phyloP scores from a whole-genome alignment of 1,140 invertebrate species.

The Aethina tumida region DNA sequence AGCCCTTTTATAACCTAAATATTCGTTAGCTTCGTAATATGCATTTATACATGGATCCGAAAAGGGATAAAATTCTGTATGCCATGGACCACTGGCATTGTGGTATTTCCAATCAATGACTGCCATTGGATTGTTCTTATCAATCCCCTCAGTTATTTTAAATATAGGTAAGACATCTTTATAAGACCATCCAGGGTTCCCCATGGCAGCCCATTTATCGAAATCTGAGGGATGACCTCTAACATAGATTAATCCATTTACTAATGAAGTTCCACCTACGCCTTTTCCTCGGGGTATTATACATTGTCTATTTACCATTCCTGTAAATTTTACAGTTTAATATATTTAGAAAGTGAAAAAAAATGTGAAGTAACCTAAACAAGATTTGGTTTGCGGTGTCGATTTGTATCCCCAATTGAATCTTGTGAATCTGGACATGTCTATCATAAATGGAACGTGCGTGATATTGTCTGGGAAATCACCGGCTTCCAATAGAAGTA shows the following conservation, averaged over 20 bases:
- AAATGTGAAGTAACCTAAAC: conserved; percentile 3
- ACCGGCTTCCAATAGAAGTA: too few relatives aligned
- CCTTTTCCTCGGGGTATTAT: conserved; percentile 33
- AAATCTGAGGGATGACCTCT: conserved; percentile 52
- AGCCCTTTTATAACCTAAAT: conserved; percentile 43
- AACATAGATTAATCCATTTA: conserved; percentile 56
- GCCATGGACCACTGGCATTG: not conserved
- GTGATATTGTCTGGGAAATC: too few relatives aligned
- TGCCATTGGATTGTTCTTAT: too few relatives aligned
- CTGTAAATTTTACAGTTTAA: too few relatives aligned
- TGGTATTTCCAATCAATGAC: not conserved
- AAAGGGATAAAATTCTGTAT: not conserved
- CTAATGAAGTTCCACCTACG: conserved; percentile 46
- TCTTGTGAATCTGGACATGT: too few relatives aligned
- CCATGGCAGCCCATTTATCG: conserved; percentile 51
- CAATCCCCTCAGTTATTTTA: conserved; percentile 31
- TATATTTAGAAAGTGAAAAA: too few relatives aligned
- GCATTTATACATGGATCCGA: conserved; percentile 32
- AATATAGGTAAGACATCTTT: conserved; percentile 49
- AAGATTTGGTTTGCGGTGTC: conserved; percentile 12
- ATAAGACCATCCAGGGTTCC: conserved; percentile 54
- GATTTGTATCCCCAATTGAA: conserved; percentile 83
- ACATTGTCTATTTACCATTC: conserved; percentile 20
- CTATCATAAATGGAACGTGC: too few relatives aligned
- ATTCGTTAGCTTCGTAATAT: conserved; percentile 45